A percentile compares a stretch with the other conserved stretches of the same genome.
Evolutionary conservation across 2,888 invertebrate genomes (phyloP).

Genomic region (Petrophora chlorosata): DNA sequence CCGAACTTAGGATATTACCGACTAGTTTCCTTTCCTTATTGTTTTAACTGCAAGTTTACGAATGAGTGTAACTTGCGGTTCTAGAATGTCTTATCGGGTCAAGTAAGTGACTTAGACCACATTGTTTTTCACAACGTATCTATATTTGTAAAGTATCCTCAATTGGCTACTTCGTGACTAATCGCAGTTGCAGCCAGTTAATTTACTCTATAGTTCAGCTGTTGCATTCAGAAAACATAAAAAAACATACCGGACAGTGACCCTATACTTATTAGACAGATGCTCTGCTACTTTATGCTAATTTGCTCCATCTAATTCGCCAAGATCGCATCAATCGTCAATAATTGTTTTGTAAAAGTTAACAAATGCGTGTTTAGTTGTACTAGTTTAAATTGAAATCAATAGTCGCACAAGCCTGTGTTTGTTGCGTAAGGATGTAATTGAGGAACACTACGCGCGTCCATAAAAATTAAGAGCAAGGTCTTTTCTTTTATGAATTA

Average conservation of each 20-base stretch:
- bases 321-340: neutral
- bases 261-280: conserved; percentile 8
- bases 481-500: conserved; percentile 30
- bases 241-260: conserved; percentile 15
- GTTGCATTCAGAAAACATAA: conserved; percentile 18
- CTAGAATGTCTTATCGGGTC: too few species aligned
- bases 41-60: conserved; percentile 12
- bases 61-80: too few species aligned
- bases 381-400: conserved; percentile 14
- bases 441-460: conserved; percentile 31
- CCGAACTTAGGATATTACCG: conserved; percentile 11
- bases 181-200: conserved; percentile 34
- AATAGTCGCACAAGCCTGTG: neutral
- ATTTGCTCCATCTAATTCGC: conserved; percentile 18
- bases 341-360: too few species aligned
- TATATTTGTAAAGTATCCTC: conserved; percentile 11
- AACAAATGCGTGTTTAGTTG: too few species aligned
- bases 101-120: too few species aligned
- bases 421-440: conserved; percentile 31
- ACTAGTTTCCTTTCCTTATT: conserved; percentile 28
- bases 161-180: conserved; percentile 19
- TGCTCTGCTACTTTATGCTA: conserved; percentile 13
- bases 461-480: conserved; percentile 37
- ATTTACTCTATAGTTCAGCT: conserved; percentile 18
- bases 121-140: conserved; percentile 2